Evolutionary conservation across 2,888 invertebrate species (phyloP), one percentile per base, ranked within the genome.

Genomic region (Plagodis pulveraria): DNA sequence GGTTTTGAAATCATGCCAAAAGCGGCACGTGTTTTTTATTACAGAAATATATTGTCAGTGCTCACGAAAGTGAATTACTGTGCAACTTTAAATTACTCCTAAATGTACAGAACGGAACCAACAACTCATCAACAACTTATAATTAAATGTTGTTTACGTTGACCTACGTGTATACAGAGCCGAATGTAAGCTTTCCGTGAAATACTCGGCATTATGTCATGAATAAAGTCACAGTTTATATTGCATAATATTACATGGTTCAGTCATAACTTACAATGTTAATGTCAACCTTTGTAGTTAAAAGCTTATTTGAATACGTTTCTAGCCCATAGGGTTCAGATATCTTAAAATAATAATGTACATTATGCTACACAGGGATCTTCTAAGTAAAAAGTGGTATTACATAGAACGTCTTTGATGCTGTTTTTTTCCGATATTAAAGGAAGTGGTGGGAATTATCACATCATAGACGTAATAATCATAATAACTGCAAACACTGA

Each of bases 1-100:
- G 66, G 76, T 74, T 86, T 22, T 87, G 87, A 86, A 78, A 73
- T 71, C 66, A 72, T 83, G 89, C 89, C 89, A 88, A 80, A 83
- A 78, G 62, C 71, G 76, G 67, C 82, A 77, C 75, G 73, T 81
- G 80, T 77, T 79, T 79, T 83, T 71, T 72, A 60, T 60, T 59
- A 68, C 68, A 70, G 74, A 67, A 73, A 77, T 75, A 59, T 53
- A 63, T 65, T 22, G 22, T 73, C 67, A 72, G 59, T 70, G 66
- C 61, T 70, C 61, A 71, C 63, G 65, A 48, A 62, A 64, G 57
- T 65, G 55, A 65, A 73, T 72, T 69, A 62, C 64, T 40, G 57
- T 67, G 69, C 56, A 67, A 66, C 70, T 73, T 59, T 62, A 59
- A 67, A 71, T 67, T 67, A 62, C 62, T 67, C 49, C 56, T 62